Evolutionary conservation across 2,113 vertebrate species (phyloP), one percentile per base, ranked within the genome.

Genomic region (Sphaerodactylus townsendi): DNA sequence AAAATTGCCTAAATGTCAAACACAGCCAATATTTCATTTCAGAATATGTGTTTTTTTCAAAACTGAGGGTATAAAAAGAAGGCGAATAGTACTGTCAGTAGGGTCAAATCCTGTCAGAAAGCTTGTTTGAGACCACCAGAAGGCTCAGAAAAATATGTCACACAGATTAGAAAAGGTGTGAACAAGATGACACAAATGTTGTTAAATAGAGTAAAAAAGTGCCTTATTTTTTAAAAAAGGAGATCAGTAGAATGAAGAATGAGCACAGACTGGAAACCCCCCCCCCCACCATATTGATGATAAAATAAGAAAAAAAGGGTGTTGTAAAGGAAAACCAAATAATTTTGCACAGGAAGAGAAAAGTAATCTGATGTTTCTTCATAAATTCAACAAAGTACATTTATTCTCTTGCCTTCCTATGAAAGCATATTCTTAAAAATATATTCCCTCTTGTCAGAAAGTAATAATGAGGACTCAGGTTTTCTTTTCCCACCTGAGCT

Each of bases 371-470:
- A 75, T 8, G 41, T 17, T 33, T 35, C n/a, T 89, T 46, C 0
- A 0, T 15, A 11, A 56, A 39, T 65, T 76, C 0, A 0, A 8
- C 25, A 71, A 53, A 46, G 1, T 0, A 14, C 25, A 66, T 69
- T 39, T 35, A 28, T 65, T 62, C 17, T 68, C 69, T 1, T 0
- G 6, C 10, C 82, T 79, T 10, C 46, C 6, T 37, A 4, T 77
- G 71, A 72, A 72, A 82, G 39, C 79, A 75, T 82, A 62, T 84
- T 83, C 69, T 50, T 15, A n/a, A 41, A 41, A 77, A 44, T 78
- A 37, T 19, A 39, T 56, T 77, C 80, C 8, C 73, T 79, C 9
- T 72, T 88, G 39, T 48, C n/a, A 86, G 35, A 41, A 14, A n/a
- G 64, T 37, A 71, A 2, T 10, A 79, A 33, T 9, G 80, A 73